Evolutionary conservation across 2,888 invertebrate species (phyloP).

Genomic region (Allygus modestus): DNA sequence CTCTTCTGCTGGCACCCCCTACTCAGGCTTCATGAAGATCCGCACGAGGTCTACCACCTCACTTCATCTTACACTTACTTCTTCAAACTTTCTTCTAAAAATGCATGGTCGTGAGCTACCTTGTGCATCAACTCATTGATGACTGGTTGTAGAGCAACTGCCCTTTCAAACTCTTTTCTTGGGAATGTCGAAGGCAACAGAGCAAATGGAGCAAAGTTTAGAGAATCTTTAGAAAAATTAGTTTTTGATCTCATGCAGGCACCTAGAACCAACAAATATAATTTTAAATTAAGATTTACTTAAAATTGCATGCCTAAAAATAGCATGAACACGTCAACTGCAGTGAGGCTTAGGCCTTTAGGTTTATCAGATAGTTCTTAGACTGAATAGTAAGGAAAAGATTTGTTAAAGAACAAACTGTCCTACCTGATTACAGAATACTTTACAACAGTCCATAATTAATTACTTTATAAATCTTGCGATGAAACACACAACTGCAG

Average conservation of each 20-base stretch:
- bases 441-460: too few species aligned
- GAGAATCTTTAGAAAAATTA: slow-evolving; percentile 81
- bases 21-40: too few species aligned
- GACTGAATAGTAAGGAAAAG: too few species aligned
- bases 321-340: too few species aligned
- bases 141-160: slow-evolving; percentile 84
- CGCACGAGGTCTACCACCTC: too few species aligned
- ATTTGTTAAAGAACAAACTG: too few species aligned
- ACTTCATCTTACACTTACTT: slow-evolving; percentile 76
- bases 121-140: slow-evolving; percentile 90
- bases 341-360: too few species aligned
- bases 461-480: too few species aligned
- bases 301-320: not conserved
- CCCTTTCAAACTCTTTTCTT: slow-evolving; percentile 84
- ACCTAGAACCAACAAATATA: slow-evolving; percentile 73
- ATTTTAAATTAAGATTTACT: slow-evolving; percentile 12
- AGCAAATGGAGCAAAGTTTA: slow-evolving; percentile 89
- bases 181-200: slow-evolving; percentile 89
- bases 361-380: too few species aligned
- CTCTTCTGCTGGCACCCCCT: too few species aligned
- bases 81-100: slow-evolving; percentile 84
- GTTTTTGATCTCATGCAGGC: slow-evolving; percentile 86
- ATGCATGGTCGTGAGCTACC: slow-evolving; percentile 89
- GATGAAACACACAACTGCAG: too few species aligned
- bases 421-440: too few species aligned